A percentile compares a stretch with the other conserved stretches of the same genome.
These are phyloP conservation scores for Pocillopora damicornis DNA, from an alignment of 64 coral and sea anemone species.

Conservation along the genomic window DNA sequence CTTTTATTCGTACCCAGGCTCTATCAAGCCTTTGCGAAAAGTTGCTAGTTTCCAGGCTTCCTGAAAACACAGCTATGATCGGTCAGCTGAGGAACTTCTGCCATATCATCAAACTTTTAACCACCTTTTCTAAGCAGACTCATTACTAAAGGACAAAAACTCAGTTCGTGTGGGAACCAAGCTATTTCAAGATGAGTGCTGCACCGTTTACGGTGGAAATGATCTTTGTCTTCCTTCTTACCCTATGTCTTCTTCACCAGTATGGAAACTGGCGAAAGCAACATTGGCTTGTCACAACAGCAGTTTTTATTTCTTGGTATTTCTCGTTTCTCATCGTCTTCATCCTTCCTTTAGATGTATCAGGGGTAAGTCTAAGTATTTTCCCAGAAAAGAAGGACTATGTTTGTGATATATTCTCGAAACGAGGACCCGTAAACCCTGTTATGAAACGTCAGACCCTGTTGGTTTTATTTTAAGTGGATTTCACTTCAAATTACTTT, in stretches of 20 bases:
- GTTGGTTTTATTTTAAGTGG: not conserved
- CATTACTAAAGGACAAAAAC: not conserved
- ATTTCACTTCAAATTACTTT: not conserved
- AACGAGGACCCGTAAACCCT: not conserved
- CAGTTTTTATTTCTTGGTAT: conserved; percentile 96
- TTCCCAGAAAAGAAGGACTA: not conserved
- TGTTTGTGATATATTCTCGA: not conserved
- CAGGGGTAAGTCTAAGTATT: conserved; percentile 77
- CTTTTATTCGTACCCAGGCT: not conserved
- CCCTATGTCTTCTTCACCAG: conserved; percentile 93
- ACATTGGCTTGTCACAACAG: conserved; percentile 88
- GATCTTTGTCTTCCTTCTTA: conserved; percentile 79
- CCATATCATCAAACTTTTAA: not conserved
- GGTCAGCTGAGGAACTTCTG: not conserved
- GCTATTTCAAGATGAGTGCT: conserved; percentile 48
- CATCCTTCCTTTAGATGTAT: conserved; percentile 96
- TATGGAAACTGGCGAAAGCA: conserved; percentile 99
- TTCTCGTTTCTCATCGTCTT: conserved; percentile 95
- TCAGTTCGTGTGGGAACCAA: not conserved
- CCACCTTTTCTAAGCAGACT: not conserved
- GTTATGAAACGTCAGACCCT: not conserved
- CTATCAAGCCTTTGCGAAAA: not conserved
- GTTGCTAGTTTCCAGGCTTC: not conserved
- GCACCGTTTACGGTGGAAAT: conserved; percentile 91
- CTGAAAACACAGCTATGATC: not conserved